Evolutionary conservation across 1,140 invertebrate species (phyloP), one percentile per base, ranked within the genome.

Genomic region (Drusus annulatus): DNA sequence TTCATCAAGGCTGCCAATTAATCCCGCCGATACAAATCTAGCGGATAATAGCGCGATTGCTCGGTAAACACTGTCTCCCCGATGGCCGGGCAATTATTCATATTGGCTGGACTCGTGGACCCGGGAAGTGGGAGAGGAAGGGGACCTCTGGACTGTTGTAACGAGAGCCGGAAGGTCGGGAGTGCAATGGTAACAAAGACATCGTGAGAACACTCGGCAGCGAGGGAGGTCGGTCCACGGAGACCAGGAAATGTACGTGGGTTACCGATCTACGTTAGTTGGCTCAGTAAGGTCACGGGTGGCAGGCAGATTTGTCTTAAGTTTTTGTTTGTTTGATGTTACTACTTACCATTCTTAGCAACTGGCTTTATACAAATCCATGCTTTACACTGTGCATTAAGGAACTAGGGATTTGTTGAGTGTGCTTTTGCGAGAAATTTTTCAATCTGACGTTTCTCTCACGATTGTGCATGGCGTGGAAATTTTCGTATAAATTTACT

Each of bases 1-100:
- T 75, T 45, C 23, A 75, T 75, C 71, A 58, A 75, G 71, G 52
- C 28, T 28, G n/a, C 52, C 71, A 58, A 75, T 75, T 75, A 75
- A 75, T 75, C 21, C 54, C 69, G 23, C 23, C 52, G 71, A 75
- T 56, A 31, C 21, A 58, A 71, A 71, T 71, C 45, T 71, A 28
- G 16, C 50, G 19, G 68, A 51, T 51, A 71, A 71, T 52, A 16
- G 31, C 36, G 17, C 63, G 63, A 36, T n/a, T 68, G 63, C 50
- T 45, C 28, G 63, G 17, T 17, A 36, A 68, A 19, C 28, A 68
- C 25, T 19, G 63, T 6, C 63, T 68, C 1, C 6, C 16, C 63
- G 36, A 45, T 45, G 36, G 36, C 36, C 36, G 36, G 10, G 36
- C 36, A 45, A 45, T 45, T 45, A 45, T 45, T 45, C 36, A 60